phyloP scores from a whole-genome alignment of 2,797 vertebrate genomes.

The Lophotriccus pileatus region DNA sequence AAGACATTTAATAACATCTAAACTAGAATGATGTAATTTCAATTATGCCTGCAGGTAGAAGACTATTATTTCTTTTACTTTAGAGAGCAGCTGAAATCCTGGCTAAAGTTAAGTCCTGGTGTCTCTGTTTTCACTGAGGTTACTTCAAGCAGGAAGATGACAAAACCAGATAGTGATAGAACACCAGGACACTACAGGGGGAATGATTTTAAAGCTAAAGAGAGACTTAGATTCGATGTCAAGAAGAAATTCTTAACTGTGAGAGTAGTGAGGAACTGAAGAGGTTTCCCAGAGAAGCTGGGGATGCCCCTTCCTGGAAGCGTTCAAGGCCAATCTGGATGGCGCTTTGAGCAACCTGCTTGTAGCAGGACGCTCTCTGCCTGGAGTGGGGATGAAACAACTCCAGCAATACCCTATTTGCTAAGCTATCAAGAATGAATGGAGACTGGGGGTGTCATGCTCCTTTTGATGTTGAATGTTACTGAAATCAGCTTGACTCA shows the following conservation, averaged over 20 bases:
- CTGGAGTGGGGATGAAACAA: background rate
- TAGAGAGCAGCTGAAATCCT: background rate
- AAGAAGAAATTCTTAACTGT: background rate
- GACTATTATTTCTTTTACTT: background rate
- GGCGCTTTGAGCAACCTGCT: background rate
- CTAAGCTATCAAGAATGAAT: background rate
- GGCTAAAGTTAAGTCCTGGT: background rate
- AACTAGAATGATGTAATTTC: background rate
- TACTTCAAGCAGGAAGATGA: background rate
- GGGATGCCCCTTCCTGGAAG: background rate
- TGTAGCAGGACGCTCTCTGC: background rate
- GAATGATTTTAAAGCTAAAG: background rate
- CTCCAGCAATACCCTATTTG: background rate
- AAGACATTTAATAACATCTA: background rate
- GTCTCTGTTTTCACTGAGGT: background rate
- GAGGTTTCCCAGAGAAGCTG: background rate
- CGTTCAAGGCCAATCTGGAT: background rate
- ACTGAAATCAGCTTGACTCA: background rate
- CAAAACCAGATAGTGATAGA: background rate
- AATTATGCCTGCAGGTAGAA: background rate
- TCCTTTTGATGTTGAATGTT: background rate
- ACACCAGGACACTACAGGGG: background rate
- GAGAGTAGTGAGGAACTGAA: background rate
- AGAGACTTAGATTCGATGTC: background rate
- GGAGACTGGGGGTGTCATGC: background rate